These are phyloP conservation scores for Garra rufa DNA, from an alignment of 2,113 vertebrate species.

Conservation along the genomic window DNA sequence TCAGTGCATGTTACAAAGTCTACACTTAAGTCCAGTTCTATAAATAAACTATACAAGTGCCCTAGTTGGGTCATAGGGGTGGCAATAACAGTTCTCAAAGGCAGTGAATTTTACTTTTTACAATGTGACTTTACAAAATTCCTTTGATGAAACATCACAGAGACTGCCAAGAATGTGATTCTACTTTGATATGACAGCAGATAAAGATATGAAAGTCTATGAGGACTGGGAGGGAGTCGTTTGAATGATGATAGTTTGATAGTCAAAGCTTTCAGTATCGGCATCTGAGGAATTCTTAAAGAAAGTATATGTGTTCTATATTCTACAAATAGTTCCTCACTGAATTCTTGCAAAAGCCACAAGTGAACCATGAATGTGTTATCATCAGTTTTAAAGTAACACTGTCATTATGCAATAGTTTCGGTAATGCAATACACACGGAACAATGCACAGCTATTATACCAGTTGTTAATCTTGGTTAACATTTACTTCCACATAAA, in stretches of 20 bases:
- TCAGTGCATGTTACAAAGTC: neutral
- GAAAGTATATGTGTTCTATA: neutral
- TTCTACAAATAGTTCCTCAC: neutral
- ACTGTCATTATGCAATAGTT: neutral
- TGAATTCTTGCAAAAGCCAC: neutral
- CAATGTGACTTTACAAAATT: neutral
- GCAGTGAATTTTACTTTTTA: neutral
- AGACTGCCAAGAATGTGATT: neutral
- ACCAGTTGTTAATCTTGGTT: neutral
- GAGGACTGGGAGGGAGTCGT: neutral
- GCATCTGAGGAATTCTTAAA: neutral
- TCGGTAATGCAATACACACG: neutral
- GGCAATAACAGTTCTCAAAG: neutral
- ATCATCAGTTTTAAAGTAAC: neutral
- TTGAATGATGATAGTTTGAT: neutral
- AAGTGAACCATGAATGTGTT: neutral
- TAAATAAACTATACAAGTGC: neutral
- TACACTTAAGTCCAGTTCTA: neutral
- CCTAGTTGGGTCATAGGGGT: neutral
- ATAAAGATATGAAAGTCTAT: slow-evolving; percentile 1
- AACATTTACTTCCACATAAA: neutral
- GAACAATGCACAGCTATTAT: neutral
- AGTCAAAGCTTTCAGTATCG: neutral
- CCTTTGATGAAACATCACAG: slow-evolving; percentile 15
- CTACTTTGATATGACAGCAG: neutral